A percentile compares a stretch with the other conserved stretches of the same genome.
These are phyloP conservation scores for Craniophora ligustri DNA, from an alignment of 2,888 invertebrate genomes.

Conservation along the genomic window DNA sequence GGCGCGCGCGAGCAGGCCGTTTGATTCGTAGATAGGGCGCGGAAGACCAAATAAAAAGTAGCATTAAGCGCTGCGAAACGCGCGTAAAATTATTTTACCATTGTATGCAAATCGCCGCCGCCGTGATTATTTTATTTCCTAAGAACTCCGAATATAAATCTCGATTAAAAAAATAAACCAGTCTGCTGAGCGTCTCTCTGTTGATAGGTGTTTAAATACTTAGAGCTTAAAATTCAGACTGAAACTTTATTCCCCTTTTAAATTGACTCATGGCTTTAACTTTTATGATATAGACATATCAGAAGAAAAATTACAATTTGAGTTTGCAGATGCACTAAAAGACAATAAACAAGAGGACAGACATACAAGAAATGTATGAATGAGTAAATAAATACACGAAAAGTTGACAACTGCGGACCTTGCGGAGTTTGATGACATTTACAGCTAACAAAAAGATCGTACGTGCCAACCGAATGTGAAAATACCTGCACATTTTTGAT, in stretches of 20 bases:
- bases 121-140: conserved; percentile 89
- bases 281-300: conserved; percentile 64
- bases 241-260: conserved; percentile 44
- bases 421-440: conserved; percentile 70
- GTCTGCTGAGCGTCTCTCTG: conserved; percentile 71
- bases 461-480: conserved; percentile 73
- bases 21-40: conserved; percentile 88
- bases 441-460: conserved; percentile 75
- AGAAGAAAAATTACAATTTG: conserved; percentile 49
- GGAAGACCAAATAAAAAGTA: conserved; percentile 87
- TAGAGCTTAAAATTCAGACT: conserved; percentile 50
- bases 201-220: conserved; percentile 76
- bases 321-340: conserved; percentile 52
- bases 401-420: conserved; percentile 74
- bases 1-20: conserved; percentile 76
- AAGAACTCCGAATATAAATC: conserved; percentile 86
- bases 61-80: conserved; percentile 88
- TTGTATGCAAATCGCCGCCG: conserved; percentile 87
- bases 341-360: conserved; percentile 68
- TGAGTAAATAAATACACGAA: conserved; percentile 77
- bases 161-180: conserved; percentile 81
- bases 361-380: conserved; percentile 77
- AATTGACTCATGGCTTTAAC: conserved; percentile 58
- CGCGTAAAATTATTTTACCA: conserved; percentile 89
- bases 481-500: conserved; percentile 74